Conservation (phyloP, 2,113 vertebrate species). For the Tragelaphus imberbis region DNA sequence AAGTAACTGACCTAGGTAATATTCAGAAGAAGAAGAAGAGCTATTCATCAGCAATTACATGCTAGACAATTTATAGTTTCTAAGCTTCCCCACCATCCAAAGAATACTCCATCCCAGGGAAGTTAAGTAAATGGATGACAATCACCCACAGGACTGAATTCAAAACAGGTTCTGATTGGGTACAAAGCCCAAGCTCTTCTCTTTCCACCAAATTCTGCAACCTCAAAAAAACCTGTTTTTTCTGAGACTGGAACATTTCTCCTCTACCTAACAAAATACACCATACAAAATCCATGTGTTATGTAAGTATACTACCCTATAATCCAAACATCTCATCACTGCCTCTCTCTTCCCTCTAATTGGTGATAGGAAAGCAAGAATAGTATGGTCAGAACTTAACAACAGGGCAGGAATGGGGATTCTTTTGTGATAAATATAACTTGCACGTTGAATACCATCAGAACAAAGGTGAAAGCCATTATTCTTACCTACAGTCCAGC, state of each 20-base stretch:
- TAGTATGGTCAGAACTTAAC: not conserved
- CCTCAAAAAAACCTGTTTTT: not conserved
- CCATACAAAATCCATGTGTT: not conserved
- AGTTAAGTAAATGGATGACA: not conserved
- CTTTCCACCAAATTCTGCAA: not conserved
- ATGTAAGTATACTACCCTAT: not conserved
- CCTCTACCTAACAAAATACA: not conserved
- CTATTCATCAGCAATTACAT: not conserved
- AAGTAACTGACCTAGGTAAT: not conserved
- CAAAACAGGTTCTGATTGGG: not conserved
- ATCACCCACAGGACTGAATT: not conserved
- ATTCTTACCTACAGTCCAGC: not conserved
- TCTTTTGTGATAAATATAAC: not conserved
- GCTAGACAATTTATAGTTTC: not conserved
- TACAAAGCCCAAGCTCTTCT: not conserved
- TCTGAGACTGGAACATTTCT: not conserved
- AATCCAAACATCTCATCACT: not conserved
- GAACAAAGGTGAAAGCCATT: not conserved
- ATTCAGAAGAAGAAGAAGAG: conserved; percentile 6
- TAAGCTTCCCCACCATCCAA: not conserved
- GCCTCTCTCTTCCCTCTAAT: not conserved
- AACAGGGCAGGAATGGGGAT: not conserved
- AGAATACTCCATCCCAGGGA: not conserved
- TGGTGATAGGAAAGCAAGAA: not conserved
- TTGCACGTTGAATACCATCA: not conserved